Percentiles rank a stretch among this genome's conserved stretches.
Evolutionary conservation across 2,888 invertebrate genomes (phyloP).

Genomic region (Dasypolia templi): DNA sequence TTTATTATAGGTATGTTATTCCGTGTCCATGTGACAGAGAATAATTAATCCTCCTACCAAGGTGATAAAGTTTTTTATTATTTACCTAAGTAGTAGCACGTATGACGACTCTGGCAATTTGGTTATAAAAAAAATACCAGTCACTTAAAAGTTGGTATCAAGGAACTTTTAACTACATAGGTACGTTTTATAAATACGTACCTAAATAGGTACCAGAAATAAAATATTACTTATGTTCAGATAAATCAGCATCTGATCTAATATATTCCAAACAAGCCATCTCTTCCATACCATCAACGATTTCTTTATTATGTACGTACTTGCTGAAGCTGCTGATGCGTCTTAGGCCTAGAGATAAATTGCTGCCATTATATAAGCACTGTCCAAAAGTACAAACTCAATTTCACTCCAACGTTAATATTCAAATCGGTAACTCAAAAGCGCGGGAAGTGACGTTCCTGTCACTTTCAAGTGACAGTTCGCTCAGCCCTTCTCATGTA

Average conservation of each 20-base stretch:
- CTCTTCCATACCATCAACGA: background rate
- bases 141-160: background rate
- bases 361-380: background rate
- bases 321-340: background rate
- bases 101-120: background rate
- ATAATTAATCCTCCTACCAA: constrained; percentile 12
- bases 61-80: constrained; percentile 1
- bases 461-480: background rate
- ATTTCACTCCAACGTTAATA: background rate
- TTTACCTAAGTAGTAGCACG: background rate
- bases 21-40: background rate
- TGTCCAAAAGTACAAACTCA: background rate
- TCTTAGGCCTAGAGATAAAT: background rate
- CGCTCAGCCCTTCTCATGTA: background rate
- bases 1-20: constrained; percentile 22
- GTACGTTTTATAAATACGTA: too few relatives aligned
- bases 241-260: too few relatives aligned
- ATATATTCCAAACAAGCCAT: too few relatives aligned
- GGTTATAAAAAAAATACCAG: background rate
- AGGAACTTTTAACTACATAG: background rate
- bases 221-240: too few relatives aligned
- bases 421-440: background rate
- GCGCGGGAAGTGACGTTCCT: background rate
- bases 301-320: background rate
- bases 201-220: background rate